A percentile compares a stretch with the other conserved stretches of the same genome.
Evolutionary conservation across 2,888 invertebrate genomes (phyloP).

Genomic region (Hydropsyche betteni): DNA sequence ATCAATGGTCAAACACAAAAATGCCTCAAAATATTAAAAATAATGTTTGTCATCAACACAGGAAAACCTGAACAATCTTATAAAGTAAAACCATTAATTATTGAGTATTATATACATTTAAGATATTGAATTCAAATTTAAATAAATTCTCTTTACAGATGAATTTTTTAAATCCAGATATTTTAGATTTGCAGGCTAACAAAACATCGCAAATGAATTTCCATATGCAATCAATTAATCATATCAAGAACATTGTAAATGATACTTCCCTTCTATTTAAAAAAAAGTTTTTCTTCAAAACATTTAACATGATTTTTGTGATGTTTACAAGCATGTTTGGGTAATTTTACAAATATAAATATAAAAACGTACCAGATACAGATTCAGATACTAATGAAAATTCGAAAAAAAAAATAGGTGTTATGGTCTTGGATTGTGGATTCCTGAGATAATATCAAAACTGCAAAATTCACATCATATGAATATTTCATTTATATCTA

Average conservation of each 20-base stretch:
- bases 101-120: neutral
- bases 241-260: constrained; percentile 54
- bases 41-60: constrained; percentile 67
- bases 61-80: constrained; percentile 61
- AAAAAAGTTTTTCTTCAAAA: constrained; percentile 58
- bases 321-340: constrained; percentile 68
- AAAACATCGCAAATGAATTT: neutral
- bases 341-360: constrained; percentile 54
- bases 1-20: constrained; percentile 68
- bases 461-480: constrained; percentile 4
- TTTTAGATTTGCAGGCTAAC: neutral
- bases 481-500: constrained; percentile 54
- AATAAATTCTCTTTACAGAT: constrained; percentile 23
- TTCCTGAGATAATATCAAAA: constrained; percentile 73
- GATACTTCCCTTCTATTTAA: constrained; percentile 60
- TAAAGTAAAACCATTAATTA: constrained; percentile 59
- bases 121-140: constrained; percentile 19
- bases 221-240: neutral
- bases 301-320: constrained; percentile 60
- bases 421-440: constrained; percentile 77
- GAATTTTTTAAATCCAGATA: neutral
- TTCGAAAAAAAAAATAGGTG: constrained; percentile 62
- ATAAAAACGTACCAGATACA: neutral
- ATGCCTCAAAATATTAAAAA: constrained; percentile 68
- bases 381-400: too few species aligned